phyloP scores from a whole-genome alignment of 2,113 vertebrate genomes.

The Cebidichthys violaceus region DNA sequence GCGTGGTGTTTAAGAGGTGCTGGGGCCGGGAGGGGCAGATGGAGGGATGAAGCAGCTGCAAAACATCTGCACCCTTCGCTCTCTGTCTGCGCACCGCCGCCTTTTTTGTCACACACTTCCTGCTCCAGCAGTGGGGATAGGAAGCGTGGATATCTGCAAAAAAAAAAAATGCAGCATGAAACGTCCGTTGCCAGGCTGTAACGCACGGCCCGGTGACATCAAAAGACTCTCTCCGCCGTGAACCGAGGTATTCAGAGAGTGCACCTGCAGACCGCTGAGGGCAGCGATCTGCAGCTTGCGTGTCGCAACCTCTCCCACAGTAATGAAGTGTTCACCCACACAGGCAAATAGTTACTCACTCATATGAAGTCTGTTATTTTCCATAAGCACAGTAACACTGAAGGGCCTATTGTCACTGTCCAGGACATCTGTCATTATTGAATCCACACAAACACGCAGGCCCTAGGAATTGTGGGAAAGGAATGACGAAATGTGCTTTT shows the following conservation, averaged over 20 bases:
- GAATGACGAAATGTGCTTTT: conserved; percentile 43
- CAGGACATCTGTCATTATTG: conserved; percentile 49
- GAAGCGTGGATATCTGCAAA: conserved; percentile 47
- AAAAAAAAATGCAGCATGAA: conserved; percentile 34
- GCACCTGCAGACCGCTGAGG: conserved; percentile 67
- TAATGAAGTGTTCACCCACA: conserved; percentile 26
- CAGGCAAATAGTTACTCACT: conserved; percentile 46
- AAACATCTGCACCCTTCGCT: conserved; percentile 77
- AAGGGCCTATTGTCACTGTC: conserved; percentile 31
- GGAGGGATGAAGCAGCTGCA: conserved; percentile 75
- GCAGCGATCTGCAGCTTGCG: conserved; percentile 5
- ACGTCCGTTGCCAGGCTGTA: conserved; percentile 21
- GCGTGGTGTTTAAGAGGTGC: conserved; percentile 83
- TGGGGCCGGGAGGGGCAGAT: conserved; percentile 73
- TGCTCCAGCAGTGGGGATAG: conserved; percentile 37
- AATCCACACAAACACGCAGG: conserved; percentile 23
- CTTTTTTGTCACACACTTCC: conserved; percentile 77
- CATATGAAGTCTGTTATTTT: conserved; percentile 50
- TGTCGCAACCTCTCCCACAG: conserved; percentile 54
- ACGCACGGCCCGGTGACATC: no score
- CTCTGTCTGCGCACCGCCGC: conserved; percentile 57
- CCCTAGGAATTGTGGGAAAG: conserved; percentile 35
- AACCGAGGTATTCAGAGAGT: conserved; percentile 37
- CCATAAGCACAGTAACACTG: conserved; percentile 23
- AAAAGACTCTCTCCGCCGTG: conserved; percentile 53